Evolutionary conservation across 2,888 invertebrate species (phyloP).

Genomic region (Phanerotoma sp.): DNA sequence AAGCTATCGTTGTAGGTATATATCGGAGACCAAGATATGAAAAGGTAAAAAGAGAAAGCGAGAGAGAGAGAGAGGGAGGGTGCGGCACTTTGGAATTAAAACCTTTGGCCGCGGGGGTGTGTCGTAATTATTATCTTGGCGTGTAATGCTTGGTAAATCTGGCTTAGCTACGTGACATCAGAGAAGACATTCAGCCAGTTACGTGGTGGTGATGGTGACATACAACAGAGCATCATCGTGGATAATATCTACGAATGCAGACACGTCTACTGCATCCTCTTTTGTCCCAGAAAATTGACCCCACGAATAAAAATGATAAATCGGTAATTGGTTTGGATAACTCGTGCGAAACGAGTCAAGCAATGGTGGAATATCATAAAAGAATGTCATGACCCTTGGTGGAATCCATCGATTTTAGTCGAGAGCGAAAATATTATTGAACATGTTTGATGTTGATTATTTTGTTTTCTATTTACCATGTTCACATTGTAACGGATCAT

Average conservation of each 20-base stretch:
- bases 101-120: constrained; percentile 14
- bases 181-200: background rate
- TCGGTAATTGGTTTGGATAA: constrained; percentile 35
- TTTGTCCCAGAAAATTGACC: constrained; percentile 28
- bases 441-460: constrained; percentile 2
- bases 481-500: constrained; percentile 22
- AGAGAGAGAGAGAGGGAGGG: background rate
- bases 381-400: constrained; percentile 3
- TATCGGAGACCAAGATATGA: background rate
- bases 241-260: background rate
- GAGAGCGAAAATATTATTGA: background rate
- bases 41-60: background rate
- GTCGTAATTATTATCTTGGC: constrained; percentile 38
- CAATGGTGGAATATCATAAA: constrained; percentile 3
- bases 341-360: constrained; percentile 36
- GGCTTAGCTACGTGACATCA: constrained; percentile 35
- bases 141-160: constrained; percentile 37
- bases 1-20: background rate
- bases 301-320: constrained; percentile 32
- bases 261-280: constrained; percentile 1
- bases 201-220: background rate
- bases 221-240: background rate
- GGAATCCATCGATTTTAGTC: background rate
- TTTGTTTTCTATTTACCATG: constrained; percentile 1
- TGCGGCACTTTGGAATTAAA: constrained; percentile 16